These are phyloP conservation scores for Nixonia krombeini DNA, from an alignment of 1,140 invertebrate genomes.

Conservation along the genomic window DNA sequence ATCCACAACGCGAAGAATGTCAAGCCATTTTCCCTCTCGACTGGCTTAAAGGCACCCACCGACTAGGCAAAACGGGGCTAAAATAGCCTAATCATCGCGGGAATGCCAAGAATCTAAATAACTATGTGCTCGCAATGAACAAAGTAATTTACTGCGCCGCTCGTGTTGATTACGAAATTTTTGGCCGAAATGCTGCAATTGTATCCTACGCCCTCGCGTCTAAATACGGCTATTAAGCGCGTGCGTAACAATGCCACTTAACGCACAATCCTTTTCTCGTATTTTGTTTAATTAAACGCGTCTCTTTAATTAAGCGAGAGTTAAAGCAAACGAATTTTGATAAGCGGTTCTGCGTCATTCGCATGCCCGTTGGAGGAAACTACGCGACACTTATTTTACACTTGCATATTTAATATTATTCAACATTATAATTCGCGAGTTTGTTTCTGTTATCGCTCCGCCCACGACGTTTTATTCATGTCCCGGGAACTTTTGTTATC, in stretches of 20 bases:
- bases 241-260: no score
- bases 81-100: conserved; percentile 40
- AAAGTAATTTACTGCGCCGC: conserved; percentile 27
- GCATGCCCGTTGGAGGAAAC: no score
- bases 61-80: conserved; percentile 22
- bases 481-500: not conserved
- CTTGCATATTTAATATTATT: not conserved
- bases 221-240: no score
- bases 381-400: not conserved
- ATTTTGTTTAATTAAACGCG: no score
- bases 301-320: no score
- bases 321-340: no score
- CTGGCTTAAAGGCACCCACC: conserved; percentile 2
- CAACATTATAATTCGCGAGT: not conserved
- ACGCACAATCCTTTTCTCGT: no score
- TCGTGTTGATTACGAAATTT: conserved; percentile 47
- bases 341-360: no score
- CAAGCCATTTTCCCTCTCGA: conserved; percentile 9
- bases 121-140: conserved; percentile 21
- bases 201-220: no score
- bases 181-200: no score
- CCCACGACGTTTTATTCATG: not conserved
- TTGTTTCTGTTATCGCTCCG: conserved; percentile 2
- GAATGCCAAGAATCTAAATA: conserved; percentile 33
- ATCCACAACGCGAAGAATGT: conserved; percentile 10